These are phyloP conservation scores for Sussaba pulchella DNA, from an alignment of 2,888 invertebrate genomes.

Conservation along the genomic window DNA sequence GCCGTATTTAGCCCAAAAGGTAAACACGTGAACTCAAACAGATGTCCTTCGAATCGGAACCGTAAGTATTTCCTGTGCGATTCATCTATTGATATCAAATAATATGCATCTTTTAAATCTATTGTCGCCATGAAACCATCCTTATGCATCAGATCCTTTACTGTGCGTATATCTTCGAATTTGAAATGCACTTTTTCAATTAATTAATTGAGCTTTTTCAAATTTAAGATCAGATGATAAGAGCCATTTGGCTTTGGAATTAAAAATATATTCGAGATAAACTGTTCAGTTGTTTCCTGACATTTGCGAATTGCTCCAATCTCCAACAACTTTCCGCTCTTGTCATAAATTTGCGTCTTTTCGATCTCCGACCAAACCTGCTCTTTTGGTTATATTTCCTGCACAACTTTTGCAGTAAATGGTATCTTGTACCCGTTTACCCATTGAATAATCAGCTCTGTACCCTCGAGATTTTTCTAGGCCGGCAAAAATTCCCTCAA, in stretches of 20 bases:
- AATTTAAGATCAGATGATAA: no score
- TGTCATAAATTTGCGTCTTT: slow-evolving; percentile 6
- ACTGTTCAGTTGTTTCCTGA: slow-evolving; percentile 20
- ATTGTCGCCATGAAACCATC: slow-evolving; percentile 34
- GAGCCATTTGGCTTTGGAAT: no score
- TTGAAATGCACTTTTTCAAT: slow-evolving; percentile 27
- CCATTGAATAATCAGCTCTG: slow-evolving; percentile 41
- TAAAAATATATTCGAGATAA: slow-evolving; percentile 23
- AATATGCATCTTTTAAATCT: no score
- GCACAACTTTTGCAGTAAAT: background rate
- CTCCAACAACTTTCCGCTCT: slow-evolving; percentile 2
- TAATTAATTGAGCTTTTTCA: no score
- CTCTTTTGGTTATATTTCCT: slow-evolving; percentile 5
- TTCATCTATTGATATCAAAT: no score
- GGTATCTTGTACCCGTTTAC: slow-evolving; percentile 46
- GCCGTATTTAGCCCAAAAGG: no score
- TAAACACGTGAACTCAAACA: no score
- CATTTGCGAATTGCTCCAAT: slow-evolving; percentile 36
- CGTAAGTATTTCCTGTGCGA: no score
- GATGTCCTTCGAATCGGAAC: no score
- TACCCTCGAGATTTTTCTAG: slow-evolving; percentile 32
- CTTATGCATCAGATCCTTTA: slow-evolving; percentile 24
- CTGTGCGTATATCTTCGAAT: slow-evolving; percentile 27
- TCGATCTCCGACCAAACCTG: slow-evolving; percentile 15
- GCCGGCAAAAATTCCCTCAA: slow-evolving; percentile 22